Conservation (phyloP, 1,140 invertebrate species). For the Trichomalopsis sarcophagae region DNA sequence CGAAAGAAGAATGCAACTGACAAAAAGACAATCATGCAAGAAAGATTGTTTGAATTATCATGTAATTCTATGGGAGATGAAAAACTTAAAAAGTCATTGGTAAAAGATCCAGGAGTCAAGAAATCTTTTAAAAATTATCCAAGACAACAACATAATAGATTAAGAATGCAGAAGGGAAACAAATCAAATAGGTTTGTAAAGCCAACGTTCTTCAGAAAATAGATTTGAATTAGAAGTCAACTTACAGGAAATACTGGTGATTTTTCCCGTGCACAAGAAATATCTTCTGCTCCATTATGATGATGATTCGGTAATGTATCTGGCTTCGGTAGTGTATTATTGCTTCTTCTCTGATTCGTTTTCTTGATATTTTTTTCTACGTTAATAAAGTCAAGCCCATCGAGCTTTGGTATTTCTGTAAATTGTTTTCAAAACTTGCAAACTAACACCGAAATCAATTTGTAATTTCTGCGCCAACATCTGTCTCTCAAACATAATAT, state of each 20-base stretch:
- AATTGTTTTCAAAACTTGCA: slow-evolving; percentile 78
- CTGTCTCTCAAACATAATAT: slow-evolving; percentile 68
- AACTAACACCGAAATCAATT: slow-evolving; percentile 71
- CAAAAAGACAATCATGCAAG: slow-evolving; percentile 22
- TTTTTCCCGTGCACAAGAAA: slow-evolving; percentile 57
- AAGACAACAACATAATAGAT: no score
- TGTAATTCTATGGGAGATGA: no score
- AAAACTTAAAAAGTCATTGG: no score
- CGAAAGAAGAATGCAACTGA: not conserved
- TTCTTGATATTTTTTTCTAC: slow-evolving; percentile 65
- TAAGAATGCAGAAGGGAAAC: no score
- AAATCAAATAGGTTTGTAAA: no score
- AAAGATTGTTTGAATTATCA: not conserved
- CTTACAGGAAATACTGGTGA: slow-evolving; percentile 62
- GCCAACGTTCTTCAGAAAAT: no score
- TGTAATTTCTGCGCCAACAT: slow-evolving; percentile 68
- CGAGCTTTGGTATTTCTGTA: slow-evolving; percentile 42
- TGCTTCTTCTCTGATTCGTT: slow-evolving; percentile 59
- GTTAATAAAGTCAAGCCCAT: slow-evolving; percentile 54
- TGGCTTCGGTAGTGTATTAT: slow-evolving; percentile 46
- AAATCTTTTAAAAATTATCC: no score
- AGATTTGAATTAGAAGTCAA: not conserved
- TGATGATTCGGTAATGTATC: slow-evolving; percentile 47
- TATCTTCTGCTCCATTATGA: slow-evolving; percentile 58
- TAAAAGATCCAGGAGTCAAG: no score